phyloP scores from a whole-genome alignment of 2,888 invertebrate genomes.

The Litoditis marina region DNA sequence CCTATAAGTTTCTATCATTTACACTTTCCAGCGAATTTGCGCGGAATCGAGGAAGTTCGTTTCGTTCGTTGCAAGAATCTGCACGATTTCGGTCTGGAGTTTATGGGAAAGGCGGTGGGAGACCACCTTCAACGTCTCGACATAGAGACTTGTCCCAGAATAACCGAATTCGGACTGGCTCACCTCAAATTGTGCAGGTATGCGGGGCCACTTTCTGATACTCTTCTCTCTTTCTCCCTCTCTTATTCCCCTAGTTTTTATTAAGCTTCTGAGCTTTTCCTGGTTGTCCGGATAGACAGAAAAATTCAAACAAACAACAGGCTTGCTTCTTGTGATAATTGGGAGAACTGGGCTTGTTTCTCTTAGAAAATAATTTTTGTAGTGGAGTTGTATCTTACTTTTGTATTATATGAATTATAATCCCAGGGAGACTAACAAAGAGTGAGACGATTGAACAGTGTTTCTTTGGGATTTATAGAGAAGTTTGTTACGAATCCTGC shows the following conservation, averaged over 20 bases:
- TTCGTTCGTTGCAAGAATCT: slow-evolving; percentile 47
- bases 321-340: too few species aligned
- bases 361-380: too few species aligned
- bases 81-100: slow-evolving; percentile 49
- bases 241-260: not conserved
- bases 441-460: too few species aligned
- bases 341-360: too few species aligned
- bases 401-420: too few species aligned
- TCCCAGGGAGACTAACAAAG: too few species aligned
- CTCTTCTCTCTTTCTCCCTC: not conserved
- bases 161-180: slow-evolving; percentile 48
- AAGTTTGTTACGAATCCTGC: too few species aligned
- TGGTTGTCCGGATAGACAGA: not conserved
- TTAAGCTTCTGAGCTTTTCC: not conserved
- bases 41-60: slow-evolving; percentile 30
- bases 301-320: too few species aligned
- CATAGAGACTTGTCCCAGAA: slow-evolving; percentile 41
- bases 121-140: slow-evolving; percentile 30
- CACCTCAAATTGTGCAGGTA: slow-evolving; percentile 41
- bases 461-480: too few species aligned
- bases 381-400: too few species aligned
- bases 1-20: too few species aligned
- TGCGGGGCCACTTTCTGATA: slow-evolving; percentile 11
- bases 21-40: slow-evolving; percentile 26
- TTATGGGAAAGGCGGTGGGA: slow-evolving; percentile 48